Evolutionary conservation across 1,140 invertebrate genomes (phyloP).

Genomic region (Brachionus angularis): DNA sequence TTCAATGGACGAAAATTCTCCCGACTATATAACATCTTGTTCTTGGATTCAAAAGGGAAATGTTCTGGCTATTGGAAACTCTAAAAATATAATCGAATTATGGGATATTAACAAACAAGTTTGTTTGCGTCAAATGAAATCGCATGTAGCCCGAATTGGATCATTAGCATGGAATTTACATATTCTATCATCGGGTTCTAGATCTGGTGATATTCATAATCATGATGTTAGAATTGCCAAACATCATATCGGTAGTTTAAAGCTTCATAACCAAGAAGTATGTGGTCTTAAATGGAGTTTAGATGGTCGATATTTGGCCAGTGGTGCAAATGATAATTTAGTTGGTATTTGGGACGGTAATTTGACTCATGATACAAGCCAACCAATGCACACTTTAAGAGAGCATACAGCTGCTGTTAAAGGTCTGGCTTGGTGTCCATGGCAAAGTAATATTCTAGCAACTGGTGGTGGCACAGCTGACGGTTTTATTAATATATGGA

Average conservation of each 20-base stretch:
- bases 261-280: constrained; percentile 76
- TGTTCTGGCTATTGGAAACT: constrained; percentile 81
- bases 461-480: constrained; percentile 96
- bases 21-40: constrained; percentile 78
- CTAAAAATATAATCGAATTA: constrained; percentile 65
- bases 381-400: constrained; percentile 51
- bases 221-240: constrained; percentile 87
- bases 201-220: constrained; percentile 82
- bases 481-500: constrained; percentile 70
- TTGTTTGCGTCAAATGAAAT: constrained; percentile 54
- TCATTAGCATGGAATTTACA: constrained; percentile 86
- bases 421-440: constrained; percentile 91
- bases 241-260: constrained; percentile 71
- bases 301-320: constrained; percentile 84
- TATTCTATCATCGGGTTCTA: constrained; percentile 70
- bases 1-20: constrained; percentile 65
- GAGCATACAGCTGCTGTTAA: constrained; percentile 65
- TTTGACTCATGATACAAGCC: constrained; percentile 45
- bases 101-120: constrained; percentile 63
- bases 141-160: constrained; percentile 65
- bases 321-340: constrained; percentile 90
- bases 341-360: constrained; percentile 76
- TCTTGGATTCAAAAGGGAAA: constrained; percentile 86
- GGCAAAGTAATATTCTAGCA: constrained; percentile 80
- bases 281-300: constrained; percentile 93